phyloP scores from a whole-genome alignment of 2,888 invertebrate species.

The Empis livida region DNA sequence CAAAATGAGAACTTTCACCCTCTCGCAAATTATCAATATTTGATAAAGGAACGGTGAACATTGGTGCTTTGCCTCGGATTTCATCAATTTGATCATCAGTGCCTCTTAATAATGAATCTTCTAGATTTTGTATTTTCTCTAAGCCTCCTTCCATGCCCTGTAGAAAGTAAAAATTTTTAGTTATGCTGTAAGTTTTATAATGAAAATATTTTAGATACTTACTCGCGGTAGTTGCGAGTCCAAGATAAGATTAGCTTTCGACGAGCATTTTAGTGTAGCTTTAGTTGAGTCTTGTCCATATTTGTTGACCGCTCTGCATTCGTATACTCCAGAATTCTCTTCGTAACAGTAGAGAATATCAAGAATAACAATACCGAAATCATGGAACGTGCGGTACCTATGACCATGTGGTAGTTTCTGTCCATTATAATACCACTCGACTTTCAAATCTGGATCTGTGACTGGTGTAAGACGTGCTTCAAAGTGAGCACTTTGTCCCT shows the following conservation, averaged over 20 bases:
- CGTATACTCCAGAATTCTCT: slow-evolving; percentile 88
- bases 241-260: slow-evolving; percentile 78
- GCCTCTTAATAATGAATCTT: slow-evolving; percentile 72
- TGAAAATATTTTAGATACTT: slow-evolving; percentile 23
- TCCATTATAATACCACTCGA: slow-evolving; percentile 93
- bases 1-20: slow-evolving; percentile 85
- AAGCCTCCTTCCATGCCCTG: slow-evolving; percentile 90
- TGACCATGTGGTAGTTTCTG: slow-evolving; percentile 88
- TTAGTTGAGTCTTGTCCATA: slow-evolving; percentile 78
- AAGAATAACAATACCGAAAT: slow-evolving; percentile 91
- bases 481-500: slow-evolving; percentile 90
- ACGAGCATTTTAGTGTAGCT: slow-evolving; percentile 72
- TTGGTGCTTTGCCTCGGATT: slow-evolving; percentile 71
- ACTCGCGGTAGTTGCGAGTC: slow-evolving; percentile 86
- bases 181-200: not conserved
- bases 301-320: slow-evolving; percentile 86
- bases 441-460: slow-evolving; percentile 85
- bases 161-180: slow-evolving; percentile 2
- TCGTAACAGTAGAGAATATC: slow-evolving; percentile 94
- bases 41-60: slow-evolving; percentile 77
- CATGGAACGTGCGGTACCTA: slow-evolving; percentile 93
- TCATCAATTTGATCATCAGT: slow-evolving; percentile 61
- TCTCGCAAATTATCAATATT: slow-evolving; percentile 79
- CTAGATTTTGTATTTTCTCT: slow-evolving; percentile 83
- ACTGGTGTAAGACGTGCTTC: slow-evolving; percentile 88